Conservation (phyloP, 2,113 vertebrate genomes). For the Chinchilla lanigera region DNA sequence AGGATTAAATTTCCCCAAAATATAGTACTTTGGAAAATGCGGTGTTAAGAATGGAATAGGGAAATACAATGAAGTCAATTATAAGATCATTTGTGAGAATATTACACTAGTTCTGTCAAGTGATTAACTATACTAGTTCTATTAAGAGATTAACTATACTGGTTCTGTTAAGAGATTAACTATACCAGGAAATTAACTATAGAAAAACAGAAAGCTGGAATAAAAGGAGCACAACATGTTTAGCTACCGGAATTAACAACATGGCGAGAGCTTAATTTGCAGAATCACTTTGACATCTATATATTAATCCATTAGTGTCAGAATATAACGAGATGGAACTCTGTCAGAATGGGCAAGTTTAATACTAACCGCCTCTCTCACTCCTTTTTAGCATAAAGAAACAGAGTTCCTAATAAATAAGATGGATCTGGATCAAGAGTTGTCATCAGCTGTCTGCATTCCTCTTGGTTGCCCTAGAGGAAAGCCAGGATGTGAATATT, state of each 20-base stretch:
- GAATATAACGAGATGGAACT: neutral
- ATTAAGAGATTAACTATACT: neutral
- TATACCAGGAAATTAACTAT: neutral
- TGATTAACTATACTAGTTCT: neutral
- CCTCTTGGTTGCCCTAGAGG: neutral
- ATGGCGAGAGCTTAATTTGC: neutral
- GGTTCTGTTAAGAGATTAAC: neutral
- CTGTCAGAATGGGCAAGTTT: neutral
- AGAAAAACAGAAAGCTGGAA: neutral
- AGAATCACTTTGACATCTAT: neutral
- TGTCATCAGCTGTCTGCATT: neutral
- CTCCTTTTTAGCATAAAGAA: neutral
- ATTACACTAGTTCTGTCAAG: neutral
- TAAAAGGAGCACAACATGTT: neutral
- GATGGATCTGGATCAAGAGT: neutral
- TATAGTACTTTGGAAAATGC: neutral
- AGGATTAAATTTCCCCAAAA: neutral
- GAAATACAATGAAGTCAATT: neutral
- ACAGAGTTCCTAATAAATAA: neutral
- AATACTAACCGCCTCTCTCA: neutral
- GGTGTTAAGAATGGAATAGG: neutral
- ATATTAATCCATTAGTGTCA: neutral
- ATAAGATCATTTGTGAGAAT: neutral
- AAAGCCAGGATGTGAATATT: slow-evolving; percentile 22
- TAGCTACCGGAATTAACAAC: neutral